Evolutionary conservation across 1,140 invertebrate species (phyloP).

Genomic region (Drosophila oshimai): DNA sequence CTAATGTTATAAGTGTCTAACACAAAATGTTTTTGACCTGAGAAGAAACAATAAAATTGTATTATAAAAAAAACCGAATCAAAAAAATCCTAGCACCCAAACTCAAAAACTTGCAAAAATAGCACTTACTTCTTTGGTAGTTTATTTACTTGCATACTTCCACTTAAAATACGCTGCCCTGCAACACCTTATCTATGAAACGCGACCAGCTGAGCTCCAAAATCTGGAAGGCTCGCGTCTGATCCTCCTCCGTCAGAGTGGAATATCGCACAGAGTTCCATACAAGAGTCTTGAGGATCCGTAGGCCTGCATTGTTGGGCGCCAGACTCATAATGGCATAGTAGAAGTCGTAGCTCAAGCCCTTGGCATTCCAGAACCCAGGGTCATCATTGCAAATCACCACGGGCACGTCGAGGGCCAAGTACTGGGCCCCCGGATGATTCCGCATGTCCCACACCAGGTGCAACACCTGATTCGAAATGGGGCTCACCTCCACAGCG

Average conservation of each 20-base stretch:
- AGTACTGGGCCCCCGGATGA: constrained; percentile 88
- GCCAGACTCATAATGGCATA: constrained; percentile 89
- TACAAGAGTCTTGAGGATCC: constrained; percentile 87
- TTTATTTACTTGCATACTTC: neutral
- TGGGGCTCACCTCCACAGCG: constrained; percentile 91
- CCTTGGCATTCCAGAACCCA: constrained; percentile 86
- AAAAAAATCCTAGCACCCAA: neutral
- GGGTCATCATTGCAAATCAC: constrained; percentile 89
- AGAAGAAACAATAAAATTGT: too few relatives aligned
- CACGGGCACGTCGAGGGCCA: constrained; percentile 86
- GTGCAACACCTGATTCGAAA: constrained; percentile 90
- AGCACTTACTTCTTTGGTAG: neutral
- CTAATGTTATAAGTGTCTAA: too few relatives aligned
- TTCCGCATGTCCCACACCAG: constrained; percentile 90
- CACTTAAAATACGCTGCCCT: constrained; percentile 52
- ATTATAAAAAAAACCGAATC: too few relatives aligned
- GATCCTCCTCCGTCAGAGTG: constrained; percentile 38
- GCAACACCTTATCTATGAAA: constrained; percentile 62
- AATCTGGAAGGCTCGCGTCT: constrained; percentile 38
- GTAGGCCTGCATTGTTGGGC: constrained; percentile 85
- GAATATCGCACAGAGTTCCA: constrained; percentile 86
- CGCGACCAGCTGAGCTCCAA: constrained; percentile 58
- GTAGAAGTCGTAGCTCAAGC: constrained; percentile 89
- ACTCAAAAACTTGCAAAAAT: too few relatives aligned
- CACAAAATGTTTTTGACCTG: too few relatives aligned